Base-by-base conservation (phyloP, 2,888 invertebrate species). In the Homarus gammarus region DNA sequence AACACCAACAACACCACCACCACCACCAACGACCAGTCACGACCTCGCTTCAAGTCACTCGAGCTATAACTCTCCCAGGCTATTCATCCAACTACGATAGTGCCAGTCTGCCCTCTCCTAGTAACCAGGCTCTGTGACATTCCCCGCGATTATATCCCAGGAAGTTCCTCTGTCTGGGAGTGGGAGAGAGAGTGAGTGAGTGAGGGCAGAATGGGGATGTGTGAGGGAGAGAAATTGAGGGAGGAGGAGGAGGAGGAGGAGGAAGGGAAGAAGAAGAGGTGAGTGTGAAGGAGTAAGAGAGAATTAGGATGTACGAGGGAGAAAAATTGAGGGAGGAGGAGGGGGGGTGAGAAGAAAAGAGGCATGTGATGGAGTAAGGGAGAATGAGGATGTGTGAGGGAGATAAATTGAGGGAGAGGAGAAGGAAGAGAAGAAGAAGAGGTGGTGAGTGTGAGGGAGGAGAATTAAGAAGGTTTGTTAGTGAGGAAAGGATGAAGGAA, bases 81-180 rank as follows among this genome's bases (percentile, higher is more conserved):
- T 79, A 86, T 86, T 86, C 86, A 86, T 86, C 61, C 86, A 49
- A 38, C 70, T 51, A 79, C 86, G 86, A 86, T 86, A 86, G 86
- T 86, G 86, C 86, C 86, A 86, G 70, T 72, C 68, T 51, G 79
- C 78, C 86, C 86, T 79, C 86, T 86, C 86, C 51, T 78, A 79
- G 86, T 86, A 70, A 51, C 79, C 68, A 36, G 73, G 51, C 61
- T 18, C 33, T 40, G 84, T 84, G 84, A 84, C 84, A 84, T 84
- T 79, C 79, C 79, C 72, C 78, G 51, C 86, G 86, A 86, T 86
- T 86, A 86, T 79, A 86, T 86, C 78, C 44, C 72, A 70, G 86
- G 70, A 70, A 72, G 86, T 79, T 70, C 78, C 86, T 84, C 70
- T 61, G 64, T 44, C 51, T 40, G 12, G 38, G 83, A 36, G 83